Evolutionary conservation across 2,113 vertebrate genomes (phyloP).

Genomic region (Phalacrocorax aristotelis): DNA sequence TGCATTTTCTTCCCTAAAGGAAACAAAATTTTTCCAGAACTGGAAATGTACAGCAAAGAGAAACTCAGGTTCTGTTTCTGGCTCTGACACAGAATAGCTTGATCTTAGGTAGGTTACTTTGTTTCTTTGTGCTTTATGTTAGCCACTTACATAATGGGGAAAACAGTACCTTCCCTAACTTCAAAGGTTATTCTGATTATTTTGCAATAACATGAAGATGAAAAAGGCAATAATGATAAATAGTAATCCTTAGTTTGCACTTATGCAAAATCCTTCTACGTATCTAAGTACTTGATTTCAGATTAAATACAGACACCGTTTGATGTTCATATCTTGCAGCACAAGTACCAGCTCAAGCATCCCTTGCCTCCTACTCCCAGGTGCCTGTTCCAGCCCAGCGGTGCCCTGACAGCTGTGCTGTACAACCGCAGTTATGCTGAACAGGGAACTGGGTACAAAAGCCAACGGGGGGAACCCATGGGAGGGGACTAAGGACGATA

Average conservation of each 20-base stretch:
- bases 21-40: not conserved
- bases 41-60: not conserved
- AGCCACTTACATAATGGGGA: not conserved
- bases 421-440: not conserved
- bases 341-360: not conserved
- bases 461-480: not conserved
- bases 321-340: slow-evolving; percentile 19
- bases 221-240: slow-evolving; percentile 62
- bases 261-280: slow-evolving; percentile 54
- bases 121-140: not conserved
- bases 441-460: not conserved
- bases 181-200: slow-evolving; percentile 45
- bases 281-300: slow-evolving; percentile 43
- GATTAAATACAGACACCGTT: slow-evolving; percentile 16
- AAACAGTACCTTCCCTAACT: slow-evolving; percentile 26
- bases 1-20: not conserved
- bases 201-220: slow-evolving; percentile 30
- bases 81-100: not conserved
- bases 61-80: not conserved
- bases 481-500: not conserved
- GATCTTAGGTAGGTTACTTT: not conserved
- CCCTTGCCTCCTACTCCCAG: slow-evolving; percentile 26
- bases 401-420: not conserved
- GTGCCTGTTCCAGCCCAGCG: not conserved
- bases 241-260: slow-evolving; percentile 30